Evolutionary conservation across 2,797 vertebrate species (phyloP).

Genomic region (Chromobotia macracanthus): DNA sequence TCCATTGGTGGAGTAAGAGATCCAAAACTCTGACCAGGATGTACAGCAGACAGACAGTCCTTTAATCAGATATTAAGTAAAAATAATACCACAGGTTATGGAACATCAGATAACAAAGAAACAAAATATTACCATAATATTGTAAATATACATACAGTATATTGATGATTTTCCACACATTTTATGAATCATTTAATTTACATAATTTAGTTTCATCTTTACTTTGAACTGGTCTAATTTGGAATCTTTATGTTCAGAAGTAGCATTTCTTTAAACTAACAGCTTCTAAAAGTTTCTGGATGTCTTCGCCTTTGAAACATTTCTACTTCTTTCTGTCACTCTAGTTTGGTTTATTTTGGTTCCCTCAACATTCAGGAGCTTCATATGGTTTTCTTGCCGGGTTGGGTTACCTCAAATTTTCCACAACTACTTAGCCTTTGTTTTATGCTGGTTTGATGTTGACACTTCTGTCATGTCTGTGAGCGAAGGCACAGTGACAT

Average conservation of each 20-base stretch:
- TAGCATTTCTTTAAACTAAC: neutral
- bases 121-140: neutral
- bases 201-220: constrained; percentile 76
- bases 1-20: constrained; percentile 45
- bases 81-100: neutral
- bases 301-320: constrained; percentile 33
- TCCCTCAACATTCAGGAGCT: neutral
- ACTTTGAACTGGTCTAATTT: constrained; percentile 46
- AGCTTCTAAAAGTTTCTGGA: constrained; percentile 25
- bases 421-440: constrained; percentile 27
- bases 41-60: neutral
- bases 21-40: neutral
- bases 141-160: too few species aligned
- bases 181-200: too few species aligned
- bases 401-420: constrained; percentile 12
- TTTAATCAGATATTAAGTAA: neutral
- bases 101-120: neutral
- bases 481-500: constrained; percentile 9
- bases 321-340: neutral
- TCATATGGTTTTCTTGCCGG: constrained; percentile 7
- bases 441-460: constrained; percentile 10
- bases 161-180: too few species aligned
- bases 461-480: neutral
- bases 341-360: neutral
- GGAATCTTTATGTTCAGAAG: constrained; percentile 2